Evolutionary conservation across 2,113 vertebrate species (phyloP).

Genomic region (Psophia crepitans): DNA sequence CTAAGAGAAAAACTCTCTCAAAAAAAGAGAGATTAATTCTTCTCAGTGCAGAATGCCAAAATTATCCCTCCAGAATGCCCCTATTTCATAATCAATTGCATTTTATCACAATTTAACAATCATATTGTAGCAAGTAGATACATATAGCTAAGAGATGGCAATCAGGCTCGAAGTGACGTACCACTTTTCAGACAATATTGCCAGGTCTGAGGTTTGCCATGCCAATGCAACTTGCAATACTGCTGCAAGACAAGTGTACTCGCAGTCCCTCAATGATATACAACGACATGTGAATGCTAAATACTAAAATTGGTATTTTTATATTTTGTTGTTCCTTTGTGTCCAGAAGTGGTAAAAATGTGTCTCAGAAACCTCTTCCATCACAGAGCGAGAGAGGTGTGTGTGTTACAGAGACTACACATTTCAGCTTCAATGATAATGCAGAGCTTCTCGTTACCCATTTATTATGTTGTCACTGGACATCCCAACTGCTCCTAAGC

Average conservation of each 20-base stretch:
- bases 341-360: not conserved
- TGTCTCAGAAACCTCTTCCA: not conserved
- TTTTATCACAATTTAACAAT: not conserved
- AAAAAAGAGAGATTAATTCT: not conserved
- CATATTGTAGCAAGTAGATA: not conserved
- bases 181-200: rapidly evolving
- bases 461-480: not conserved
- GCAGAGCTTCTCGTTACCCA: not conserved
- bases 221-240: not conserved
- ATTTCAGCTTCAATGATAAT: not conserved
- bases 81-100: not conserved
- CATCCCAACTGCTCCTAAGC: not conserved
- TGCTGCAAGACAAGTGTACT: not conserved
- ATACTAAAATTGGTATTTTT: not conserved
- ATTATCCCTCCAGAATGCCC: not conserved
- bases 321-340: not conserved
- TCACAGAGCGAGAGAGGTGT: rapidly evolving
- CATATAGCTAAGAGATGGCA: not conserved
- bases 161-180: not conserved
- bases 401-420: not conserved
- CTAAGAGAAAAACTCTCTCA: not conserved
- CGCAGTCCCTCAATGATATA: not conserved
- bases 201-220: not conserved
- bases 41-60: not conserved
- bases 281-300: not conserved